Percentiles rank a stretch among this genome's conserved stretches.
phyloP scores from a whole-genome alignment of 2,797 vertebrate species.

The Schizothorax lantsangensis region DNA sequence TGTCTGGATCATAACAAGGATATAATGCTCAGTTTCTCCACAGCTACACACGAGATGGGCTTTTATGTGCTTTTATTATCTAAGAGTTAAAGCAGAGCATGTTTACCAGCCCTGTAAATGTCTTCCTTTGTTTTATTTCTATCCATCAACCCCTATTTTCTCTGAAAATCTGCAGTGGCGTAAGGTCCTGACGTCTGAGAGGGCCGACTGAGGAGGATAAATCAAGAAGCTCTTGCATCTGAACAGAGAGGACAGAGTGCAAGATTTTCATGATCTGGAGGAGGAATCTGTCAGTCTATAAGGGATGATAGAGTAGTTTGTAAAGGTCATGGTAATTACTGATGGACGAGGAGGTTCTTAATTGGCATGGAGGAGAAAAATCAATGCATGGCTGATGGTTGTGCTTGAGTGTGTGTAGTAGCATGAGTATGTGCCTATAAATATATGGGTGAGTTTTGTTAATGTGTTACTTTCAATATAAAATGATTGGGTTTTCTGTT shows the following conservation, averaged over 20 bases:
- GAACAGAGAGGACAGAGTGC: conserved; percentile 3
- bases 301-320: conserved; percentile 40
- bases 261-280: conserved; percentile 26
- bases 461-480: neutral
- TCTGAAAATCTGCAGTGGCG: neutral
- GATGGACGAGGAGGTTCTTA: conserved; percentile 29
- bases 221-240: conserved; percentile 32
- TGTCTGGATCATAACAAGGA: conserved; percentile 52
- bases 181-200: conserved; percentile 1
- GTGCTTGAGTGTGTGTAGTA: conserved; percentile 10
- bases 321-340: conserved; percentile 61
- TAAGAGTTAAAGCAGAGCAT: neutral
- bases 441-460: neutral
- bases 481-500: neutral
- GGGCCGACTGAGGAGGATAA: conserved; percentile 1
- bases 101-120: conserved; percentile 21
- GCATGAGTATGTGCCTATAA: neutral
- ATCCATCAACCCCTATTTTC: conserved; percentile 10
- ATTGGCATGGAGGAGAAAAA: conserved; percentile 17
- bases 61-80: conserved; percentile 38
- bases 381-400: conserved; percentile 21
- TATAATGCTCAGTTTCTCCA: conserved; percentile 53
- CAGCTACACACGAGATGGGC: conserved; percentile 55
- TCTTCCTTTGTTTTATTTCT: conserved; percentile 40
- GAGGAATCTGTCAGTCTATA: conserved; percentile 25